These are phyloP conservation scores for Entomyzon cyanotis DNA, from an alignment of 2,113 vertebrate genomes.

Conservation along the genomic window DNA sequence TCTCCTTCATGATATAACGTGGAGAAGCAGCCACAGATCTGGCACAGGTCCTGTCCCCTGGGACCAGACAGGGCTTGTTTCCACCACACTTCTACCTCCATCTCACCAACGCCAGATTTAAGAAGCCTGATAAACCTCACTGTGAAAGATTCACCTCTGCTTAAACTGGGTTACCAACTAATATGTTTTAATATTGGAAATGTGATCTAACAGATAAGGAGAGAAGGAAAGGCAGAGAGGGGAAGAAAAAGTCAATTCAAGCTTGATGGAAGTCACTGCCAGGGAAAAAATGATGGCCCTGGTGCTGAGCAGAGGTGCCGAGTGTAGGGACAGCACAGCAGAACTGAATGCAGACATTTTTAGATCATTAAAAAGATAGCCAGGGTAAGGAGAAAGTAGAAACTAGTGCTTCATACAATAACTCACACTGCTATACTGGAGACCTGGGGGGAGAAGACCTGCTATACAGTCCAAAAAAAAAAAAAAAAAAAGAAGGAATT, in stretches of 20 bases:
- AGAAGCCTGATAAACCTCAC: neutral
- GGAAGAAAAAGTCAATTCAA: conserved; percentile 17
- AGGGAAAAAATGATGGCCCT: neutral
- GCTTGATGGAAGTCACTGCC: neutral
- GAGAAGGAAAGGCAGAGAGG: neutral
- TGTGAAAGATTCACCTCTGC: neutral
- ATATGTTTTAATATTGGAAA: conserved; percentile 38
- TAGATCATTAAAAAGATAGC: conserved; percentile 63
- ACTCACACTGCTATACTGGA: neutral
- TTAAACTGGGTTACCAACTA: conserved; percentile 6
- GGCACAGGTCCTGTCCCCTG: neutral
- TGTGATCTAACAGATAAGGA: conserved; percentile 25
- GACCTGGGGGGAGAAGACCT: neutral
- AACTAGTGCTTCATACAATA: conserved; percentile 40
- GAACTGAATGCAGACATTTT: conserved; percentile 29
- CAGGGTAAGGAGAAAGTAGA: conserved; percentile 32
- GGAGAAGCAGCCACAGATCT: neutral
- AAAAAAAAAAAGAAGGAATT: neutral
- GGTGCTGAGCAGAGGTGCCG: neutral
- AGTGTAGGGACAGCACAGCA: neutral
- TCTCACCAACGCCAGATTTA: neutral
- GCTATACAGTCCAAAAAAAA: neutral
- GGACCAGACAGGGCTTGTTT: neutral
- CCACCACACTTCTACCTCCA: neutral
- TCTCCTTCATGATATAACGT: neutral